Conservation (phyloP, 1,140 invertebrate species). For the Papilio xuthus region DNA sequence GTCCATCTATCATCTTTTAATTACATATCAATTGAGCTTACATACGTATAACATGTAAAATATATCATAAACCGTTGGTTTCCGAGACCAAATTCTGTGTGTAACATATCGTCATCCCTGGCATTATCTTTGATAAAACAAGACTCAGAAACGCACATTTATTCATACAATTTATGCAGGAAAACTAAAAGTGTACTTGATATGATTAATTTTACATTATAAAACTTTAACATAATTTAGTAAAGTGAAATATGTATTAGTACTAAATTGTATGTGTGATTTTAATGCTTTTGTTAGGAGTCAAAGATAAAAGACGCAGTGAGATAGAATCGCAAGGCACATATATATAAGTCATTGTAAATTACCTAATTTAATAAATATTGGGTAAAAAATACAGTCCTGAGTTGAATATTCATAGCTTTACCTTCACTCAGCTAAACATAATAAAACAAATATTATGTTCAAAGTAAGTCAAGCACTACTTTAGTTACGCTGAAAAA, state of each 20-base stretch:
- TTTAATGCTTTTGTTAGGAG: no score
- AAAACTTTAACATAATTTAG: no score
- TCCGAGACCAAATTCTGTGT: no score
- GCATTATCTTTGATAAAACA: no score
- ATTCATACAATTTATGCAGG: background rate
- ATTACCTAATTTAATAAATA: background rate
- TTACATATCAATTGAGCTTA: background rate
- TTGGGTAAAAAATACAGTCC: background rate
- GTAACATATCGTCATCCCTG: no score
- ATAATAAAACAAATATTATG: slow-evolving; percentile 4
- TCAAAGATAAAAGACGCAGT: background rate
- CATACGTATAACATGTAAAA: no score
- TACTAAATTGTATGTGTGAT: no score
- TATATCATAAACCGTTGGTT: no score
- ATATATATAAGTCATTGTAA: background rate
- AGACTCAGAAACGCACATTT: no score
- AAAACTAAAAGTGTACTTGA: no score
- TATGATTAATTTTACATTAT: no score
- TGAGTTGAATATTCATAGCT: background rate
- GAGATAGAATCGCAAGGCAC: background rate
- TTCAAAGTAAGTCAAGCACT: slow-evolving; percentile 20
- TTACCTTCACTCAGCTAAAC: slow-evolving; percentile 7
- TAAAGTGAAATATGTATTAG: no score
- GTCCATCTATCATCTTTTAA: slow-evolving; percentile 21
- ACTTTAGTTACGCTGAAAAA: slow-evolving; percentile 10